Percentiles rank a stretch among this genome's conserved stretches.
These are phyloP conservation scores for Premnoplex brunnescens DNA, from an alignment of 2,797 vertebrate species.

Conservation along the genomic window DNA sequence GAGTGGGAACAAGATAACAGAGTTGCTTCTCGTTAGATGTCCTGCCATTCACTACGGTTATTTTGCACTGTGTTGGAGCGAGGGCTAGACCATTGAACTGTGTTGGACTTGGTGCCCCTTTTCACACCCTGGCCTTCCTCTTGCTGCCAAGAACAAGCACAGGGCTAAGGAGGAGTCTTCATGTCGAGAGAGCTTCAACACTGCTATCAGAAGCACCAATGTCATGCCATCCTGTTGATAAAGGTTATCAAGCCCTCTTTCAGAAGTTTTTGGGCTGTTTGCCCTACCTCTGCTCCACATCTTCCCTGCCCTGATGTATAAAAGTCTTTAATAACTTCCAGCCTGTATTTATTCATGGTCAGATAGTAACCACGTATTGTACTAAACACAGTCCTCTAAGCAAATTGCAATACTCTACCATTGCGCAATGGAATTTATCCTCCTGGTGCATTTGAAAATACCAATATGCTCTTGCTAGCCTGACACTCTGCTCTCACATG, in stretches of 20 bases:
- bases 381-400: background rate
- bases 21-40: background rate
- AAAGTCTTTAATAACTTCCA: background rate
- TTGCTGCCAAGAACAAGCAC: background rate
- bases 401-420: background rate
- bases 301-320: background rate
- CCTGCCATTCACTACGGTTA: background rate
- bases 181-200: background rate
- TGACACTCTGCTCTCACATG: background rate
- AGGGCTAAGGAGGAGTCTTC: background rate
- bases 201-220: background rate
- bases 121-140: background rate
- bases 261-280: background rate
- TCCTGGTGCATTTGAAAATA: background rate
- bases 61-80: background rate
- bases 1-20: background rate
- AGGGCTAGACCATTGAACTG: accelerated
- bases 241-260: background rate
- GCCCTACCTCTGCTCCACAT: background rate
- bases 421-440: background rate
- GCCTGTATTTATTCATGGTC: background rate
- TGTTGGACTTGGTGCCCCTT: background rate
- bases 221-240: background rate
- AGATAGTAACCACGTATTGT: background rate
- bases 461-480: background rate